Conservation (phyloP, 2,797 vertebrate genomes). For the Platyrinchus mystaceus region DNA sequence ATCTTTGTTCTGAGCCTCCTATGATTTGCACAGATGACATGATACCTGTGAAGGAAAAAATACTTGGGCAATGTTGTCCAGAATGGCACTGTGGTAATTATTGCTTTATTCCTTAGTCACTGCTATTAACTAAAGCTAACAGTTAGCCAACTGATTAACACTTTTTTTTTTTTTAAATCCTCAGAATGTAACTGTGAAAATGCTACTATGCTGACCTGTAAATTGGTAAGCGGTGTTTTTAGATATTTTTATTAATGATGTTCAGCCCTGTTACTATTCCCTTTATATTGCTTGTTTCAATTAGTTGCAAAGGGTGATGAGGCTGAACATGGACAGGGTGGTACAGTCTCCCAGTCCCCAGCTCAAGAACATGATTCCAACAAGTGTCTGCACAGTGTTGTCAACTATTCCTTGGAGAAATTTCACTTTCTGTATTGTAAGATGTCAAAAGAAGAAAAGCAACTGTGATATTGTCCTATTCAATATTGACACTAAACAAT, state of each 20-base stretch:
- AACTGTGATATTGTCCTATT: not conserved
- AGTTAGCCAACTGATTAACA: not conserved
- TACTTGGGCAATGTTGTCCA: conserved; percentile 88
- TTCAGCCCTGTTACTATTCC: not conserved
- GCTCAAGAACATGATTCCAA: not conserved
- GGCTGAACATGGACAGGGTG: not conserved
- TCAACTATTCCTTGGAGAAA: not conserved
- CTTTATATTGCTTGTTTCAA: not conserved
- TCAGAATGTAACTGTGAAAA: conserved; percentile 93
- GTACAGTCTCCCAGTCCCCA: not conserved
- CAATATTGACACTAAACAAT: not conserved
- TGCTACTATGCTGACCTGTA: conserved; percentile 78
- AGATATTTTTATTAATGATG: not conserved
- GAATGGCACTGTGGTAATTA: conserved; percentile 88
- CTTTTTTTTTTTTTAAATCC: not conserved
- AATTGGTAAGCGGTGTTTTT: conserved; percentile 82
- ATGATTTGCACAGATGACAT: conserved; percentile 85
- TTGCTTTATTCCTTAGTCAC: conserved; percentile 1
- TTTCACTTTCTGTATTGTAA: not conserved
- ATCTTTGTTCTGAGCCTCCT: conserved; percentile 82
- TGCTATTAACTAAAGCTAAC: not conserved
- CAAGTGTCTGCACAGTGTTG: not conserved
- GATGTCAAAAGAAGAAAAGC: not conserved
- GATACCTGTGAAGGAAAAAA: conserved; percentile 79
- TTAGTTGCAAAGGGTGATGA: not conserved